Conservation (phyloP, 2,888 invertebrate genomes). For the Ceratothoa steindachneri region DNA sequence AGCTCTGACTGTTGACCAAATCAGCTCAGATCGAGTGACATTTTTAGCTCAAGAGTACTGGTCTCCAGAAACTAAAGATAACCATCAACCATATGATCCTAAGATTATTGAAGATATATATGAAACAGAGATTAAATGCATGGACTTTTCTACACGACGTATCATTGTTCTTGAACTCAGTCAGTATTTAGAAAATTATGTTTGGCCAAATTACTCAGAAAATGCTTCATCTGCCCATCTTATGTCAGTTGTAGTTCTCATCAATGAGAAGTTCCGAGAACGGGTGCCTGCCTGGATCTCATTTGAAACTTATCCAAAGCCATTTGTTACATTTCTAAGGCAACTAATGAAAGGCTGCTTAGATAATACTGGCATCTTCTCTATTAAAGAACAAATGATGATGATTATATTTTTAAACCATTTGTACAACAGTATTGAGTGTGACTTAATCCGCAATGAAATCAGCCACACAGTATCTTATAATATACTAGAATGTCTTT, state of each 20-base stretch:
- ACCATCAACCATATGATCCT: conserved; percentile 70
- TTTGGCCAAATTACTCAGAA: conserved; percentile 93
- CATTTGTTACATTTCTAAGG: conserved; percentile 77
- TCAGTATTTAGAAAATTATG: conserved; percentile 91
- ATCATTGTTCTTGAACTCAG: conserved; percentile 96
- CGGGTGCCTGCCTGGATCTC: conserved; percentile 89
- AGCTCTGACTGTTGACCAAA: conserved; percentile 44
- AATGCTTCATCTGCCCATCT: conserved; percentile 77
- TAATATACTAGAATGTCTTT: conserved; percentile 40
- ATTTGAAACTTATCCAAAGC: conserved; percentile 70
- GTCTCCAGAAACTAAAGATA: conserved; percentile 75
- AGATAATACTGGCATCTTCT: conserved; percentile 54
- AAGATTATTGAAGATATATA: conserved; percentile 85
- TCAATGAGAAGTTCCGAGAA: conserved; percentile 97
- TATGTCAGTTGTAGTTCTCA: conserved; percentile 95
- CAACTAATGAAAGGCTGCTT: conserved; percentile 73
- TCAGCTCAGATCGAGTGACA: conserved; percentile 46
- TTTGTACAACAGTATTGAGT: conserved; percentile 96
- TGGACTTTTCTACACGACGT: conserved; percentile 70
- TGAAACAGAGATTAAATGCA: conserved; percentile 66
- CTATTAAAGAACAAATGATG: conserved; percentile 71
- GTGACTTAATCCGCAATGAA: conserved; percentile 70
- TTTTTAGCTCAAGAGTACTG: conserved; percentile 80
- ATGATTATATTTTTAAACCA: conserved; percentile 89
- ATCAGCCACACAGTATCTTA: conserved; percentile 45